phyloP scores from a whole-genome alignment of 1,140 invertebrate genomes.

The Eriocheir sinensis region DNA sequence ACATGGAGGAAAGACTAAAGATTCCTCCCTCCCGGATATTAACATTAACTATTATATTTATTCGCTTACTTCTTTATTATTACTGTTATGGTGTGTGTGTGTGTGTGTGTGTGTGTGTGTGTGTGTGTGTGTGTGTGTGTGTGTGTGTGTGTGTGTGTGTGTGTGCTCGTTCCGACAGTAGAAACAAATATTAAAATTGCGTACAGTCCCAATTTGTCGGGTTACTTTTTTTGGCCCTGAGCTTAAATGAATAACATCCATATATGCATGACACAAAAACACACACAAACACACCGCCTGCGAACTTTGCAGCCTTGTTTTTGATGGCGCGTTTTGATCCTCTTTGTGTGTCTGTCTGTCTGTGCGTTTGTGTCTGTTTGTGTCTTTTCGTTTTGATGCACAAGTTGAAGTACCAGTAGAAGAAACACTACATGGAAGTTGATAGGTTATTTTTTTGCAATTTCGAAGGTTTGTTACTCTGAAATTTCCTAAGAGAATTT shows the following conservation, averaged over 20 bases:
- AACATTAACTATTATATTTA: neutral
- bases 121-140: neutral
- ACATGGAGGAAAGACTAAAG: neutral
- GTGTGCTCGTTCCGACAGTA: neutral
- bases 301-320: neutral
- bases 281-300: neutral
- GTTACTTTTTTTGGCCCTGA: neutral
- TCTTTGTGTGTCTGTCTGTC: neutral
- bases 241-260: neutral
- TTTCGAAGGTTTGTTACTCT: too few relatives aligned
- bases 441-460: too few relatives aligned
- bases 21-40: neutral
- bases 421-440: too few relatives aligned
- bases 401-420: too few relatives aligned
- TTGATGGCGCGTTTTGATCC: neutral
- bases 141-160: neutral
- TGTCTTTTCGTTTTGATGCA: too few relatives aligned
- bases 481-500: too few relatives aligned
- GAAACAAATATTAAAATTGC: conserved; percentile 9
- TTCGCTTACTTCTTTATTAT: neutral
- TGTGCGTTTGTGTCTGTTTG: neutral
- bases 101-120: neutral
- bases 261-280: neutral
- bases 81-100: too few relatives aligned
- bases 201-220: neutral